These are phyloP conservation scores for Arvicanthis niloticus DNA, from an alignment of 2,113 vertebrate species.

Conservation along the genomic window DNA sequence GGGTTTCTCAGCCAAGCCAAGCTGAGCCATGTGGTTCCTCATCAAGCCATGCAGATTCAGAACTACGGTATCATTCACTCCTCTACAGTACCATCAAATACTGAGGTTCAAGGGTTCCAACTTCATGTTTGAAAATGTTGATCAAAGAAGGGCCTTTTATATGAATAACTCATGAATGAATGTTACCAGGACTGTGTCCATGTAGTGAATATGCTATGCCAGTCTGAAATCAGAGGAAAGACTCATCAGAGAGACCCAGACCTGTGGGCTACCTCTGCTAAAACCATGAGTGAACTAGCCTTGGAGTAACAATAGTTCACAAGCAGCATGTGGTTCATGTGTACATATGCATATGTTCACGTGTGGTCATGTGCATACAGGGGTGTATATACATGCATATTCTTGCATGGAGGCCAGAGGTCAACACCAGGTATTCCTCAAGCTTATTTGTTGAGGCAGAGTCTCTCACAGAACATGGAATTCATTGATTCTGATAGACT, in stretches of 20 bases:
- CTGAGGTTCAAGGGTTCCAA: background rate
- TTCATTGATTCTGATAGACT: no score
- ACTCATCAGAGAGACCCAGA: background rate
- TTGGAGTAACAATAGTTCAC: background rate
- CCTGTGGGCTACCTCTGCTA: background rate
- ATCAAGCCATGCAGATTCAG: no score
- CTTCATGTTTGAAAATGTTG: background rate
- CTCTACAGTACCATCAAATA: background rate
- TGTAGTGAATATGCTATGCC: background rate
- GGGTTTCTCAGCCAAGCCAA: no score
- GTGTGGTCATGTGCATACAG: background rate
- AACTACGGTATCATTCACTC: background rate
- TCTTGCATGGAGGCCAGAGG: background rate
- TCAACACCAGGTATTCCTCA: background rate
- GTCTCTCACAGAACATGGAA: background rate
- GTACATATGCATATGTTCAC: no score
- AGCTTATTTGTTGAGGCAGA: background rate
- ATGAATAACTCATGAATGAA: background rate
- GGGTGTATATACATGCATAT: background rate
- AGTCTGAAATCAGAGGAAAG: background rate
- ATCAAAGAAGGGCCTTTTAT: background rate
- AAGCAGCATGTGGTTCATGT: background rate
- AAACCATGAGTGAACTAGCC: background rate
- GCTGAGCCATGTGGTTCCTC: no score
- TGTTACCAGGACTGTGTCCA: background rate